Evolutionary conservation across 2,888 invertebrate genomes (phyloP).

Genomic region (Tachystola acroxantha): DNA sequence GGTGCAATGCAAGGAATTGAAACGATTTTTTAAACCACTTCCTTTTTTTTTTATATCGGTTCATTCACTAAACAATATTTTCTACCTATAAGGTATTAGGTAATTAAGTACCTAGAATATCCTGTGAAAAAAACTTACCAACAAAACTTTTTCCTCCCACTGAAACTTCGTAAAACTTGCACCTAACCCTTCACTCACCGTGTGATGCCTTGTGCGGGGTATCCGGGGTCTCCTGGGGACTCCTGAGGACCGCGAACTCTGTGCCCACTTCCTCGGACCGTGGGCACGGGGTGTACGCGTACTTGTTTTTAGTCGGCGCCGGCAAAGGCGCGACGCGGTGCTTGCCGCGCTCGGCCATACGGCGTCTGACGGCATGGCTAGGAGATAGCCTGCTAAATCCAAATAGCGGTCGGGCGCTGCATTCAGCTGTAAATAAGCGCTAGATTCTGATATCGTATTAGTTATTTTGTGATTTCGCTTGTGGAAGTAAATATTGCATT

Average conservation of each 20-base stretch:
- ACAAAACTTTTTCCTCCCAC: conserved; percentile 7
- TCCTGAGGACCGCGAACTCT: conserved; percentile 56
- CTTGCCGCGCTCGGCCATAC: conserved; percentile 73
- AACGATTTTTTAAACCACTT: too few species aligned
- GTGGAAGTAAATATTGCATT: too few species aligned
- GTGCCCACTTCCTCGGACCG: conserved; percentile 74
- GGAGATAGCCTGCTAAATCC: neutral
- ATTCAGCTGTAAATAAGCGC: too few species aligned
- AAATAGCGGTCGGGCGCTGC: too few species aligned
- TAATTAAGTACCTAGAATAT: too few species aligned
- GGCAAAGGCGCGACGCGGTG: conserved; percentile 72
- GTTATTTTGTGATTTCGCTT: too few species aligned
- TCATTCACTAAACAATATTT: too few species aligned
- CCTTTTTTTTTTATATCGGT: too few species aligned
- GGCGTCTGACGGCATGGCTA: conserved; percentile 58
- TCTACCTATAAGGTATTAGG: too few species aligned
- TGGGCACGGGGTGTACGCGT: conserved; percentile 73
- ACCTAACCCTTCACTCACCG: conserved; percentile 41
- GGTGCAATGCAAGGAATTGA: too few species aligned
- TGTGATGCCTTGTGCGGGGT: conserved; percentile 52
- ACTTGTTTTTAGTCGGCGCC: conserved; percentile 66
- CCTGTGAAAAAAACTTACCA: conserved; percentile 5
- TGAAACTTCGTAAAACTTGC: neutral
- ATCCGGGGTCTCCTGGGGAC: conserved; percentile 27
- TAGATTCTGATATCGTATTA: too few species aligned